phyloP scores from a whole-genome alignment of 2,113 vertebrate species.

The Terrapene triunguis region DNA sequence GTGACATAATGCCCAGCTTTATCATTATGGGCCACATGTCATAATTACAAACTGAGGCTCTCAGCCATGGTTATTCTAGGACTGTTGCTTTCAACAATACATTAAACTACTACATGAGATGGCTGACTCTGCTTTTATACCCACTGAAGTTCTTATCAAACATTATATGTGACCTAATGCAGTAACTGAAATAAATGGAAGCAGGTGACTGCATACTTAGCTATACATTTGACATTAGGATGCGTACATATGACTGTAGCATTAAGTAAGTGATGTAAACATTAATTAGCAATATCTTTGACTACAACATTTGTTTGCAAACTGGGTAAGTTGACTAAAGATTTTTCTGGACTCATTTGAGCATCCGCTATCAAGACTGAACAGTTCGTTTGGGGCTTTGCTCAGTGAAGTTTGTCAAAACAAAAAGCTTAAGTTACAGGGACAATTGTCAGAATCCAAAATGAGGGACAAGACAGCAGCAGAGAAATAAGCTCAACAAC shows the following conservation, averaged over 20 bases:
- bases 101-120: background rate
- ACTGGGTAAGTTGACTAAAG: background rate
- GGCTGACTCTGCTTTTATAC: background rate
- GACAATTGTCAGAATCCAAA: background rate
- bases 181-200: background rate
- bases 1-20: background rate
- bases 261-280: background rate
- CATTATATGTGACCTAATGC: background rate
- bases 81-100: background rate
- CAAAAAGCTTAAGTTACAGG: background rate
- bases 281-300: background rate
- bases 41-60: background rate
- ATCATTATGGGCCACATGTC: background rate
- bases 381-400: background rate
- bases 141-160: background rate
- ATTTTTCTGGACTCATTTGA: background rate
- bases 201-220: constrained; percentile 11
- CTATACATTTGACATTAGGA: background rate
- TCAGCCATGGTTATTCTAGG: background rate
- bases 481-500: accelerated
- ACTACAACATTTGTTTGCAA: background rate
- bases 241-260: accelerated
- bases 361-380: background rate
- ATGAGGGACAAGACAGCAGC: background rate
- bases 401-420: background rate